These are phyloP conservation scores for Aleiodes alternator DNA, from an alignment of 2,888 invertebrate species.

Conservation along the genomic window DNA sequence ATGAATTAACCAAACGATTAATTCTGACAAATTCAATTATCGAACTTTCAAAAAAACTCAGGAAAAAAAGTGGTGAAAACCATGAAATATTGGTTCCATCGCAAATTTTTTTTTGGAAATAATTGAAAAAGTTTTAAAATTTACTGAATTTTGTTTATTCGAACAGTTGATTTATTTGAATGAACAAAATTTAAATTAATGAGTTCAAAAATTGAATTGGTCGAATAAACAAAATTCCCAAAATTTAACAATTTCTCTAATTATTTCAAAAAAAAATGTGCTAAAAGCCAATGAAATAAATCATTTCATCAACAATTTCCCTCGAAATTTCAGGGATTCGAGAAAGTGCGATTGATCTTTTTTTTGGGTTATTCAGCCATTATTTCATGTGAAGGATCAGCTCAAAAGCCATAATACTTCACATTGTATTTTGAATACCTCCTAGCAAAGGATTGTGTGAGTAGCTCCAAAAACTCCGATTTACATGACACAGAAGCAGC, in stretches of 20 bases:
- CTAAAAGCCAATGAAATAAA: not conserved
- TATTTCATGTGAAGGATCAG: constrained; percentile 13
- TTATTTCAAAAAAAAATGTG: too few relatives aligned
- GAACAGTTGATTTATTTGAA: too few relatives aligned
- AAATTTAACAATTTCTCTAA: too few relatives aligned
- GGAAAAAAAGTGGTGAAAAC: too few relatives aligned
- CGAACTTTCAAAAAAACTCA: constrained; percentile 22
- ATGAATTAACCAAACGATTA: constrained; percentile 48
- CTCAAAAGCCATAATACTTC: constrained; percentile 5
- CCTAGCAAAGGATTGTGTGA: not conserved
- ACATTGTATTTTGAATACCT: constrained; percentile 10
- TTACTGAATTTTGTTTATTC: too few relatives aligned
- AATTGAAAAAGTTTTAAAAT: too few relatives aligned
- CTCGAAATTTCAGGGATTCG: not conserved
- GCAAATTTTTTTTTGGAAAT: too few relatives aligned
- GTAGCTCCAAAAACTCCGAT: constrained; percentile 5
- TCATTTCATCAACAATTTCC: not conserved
- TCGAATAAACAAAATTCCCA: too few relatives aligned
- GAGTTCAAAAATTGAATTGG: too few relatives aligned
- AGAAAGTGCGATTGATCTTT: not conserved
- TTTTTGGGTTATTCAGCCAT: not conserved
- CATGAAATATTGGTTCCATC: too few relatives aligned
- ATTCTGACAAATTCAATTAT: constrained; percentile 56
- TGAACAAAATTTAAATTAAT: too few relatives aligned
- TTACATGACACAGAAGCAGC: constrained; percentile 21